Evolutionary conservation across 2,888 invertebrate genomes (phyloP).

Genomic region (Strigamia maritima): DNA sequence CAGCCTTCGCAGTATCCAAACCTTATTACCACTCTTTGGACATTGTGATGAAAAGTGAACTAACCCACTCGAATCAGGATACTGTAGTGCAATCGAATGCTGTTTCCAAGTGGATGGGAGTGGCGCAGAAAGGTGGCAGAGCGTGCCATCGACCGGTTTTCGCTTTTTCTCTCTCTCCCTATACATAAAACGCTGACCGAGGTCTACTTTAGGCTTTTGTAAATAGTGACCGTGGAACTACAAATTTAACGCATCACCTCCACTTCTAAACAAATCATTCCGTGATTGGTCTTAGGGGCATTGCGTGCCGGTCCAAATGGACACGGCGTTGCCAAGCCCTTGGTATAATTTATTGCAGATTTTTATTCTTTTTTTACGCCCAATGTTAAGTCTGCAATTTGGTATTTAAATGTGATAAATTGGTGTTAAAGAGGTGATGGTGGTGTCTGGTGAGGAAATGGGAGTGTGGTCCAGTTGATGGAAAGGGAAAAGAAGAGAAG

Average conservation of each 20-base stretch:
- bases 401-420: too few relatives aligned
- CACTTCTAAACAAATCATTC: slow-evolving; percentile 7
- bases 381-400: too few relatives aligned
- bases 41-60: slow-evolving; percentile 20
- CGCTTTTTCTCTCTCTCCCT: neutral
- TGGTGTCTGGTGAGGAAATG: too few relatives aligned
- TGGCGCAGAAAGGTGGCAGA: slow-evolving; percentile 12
- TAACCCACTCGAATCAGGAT: neutral
- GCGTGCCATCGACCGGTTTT: neutral
- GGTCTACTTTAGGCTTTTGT: slow-evolving; percentile 9
- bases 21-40: neutral
- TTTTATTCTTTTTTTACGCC: neutral
- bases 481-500: too few relatives aligned
- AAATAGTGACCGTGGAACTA: slow-evolving; percentile 11
- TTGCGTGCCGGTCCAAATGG: neutral
- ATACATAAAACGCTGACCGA: slow-evolving; percentile 10
- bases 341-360: neutral
- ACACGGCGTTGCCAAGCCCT: neutral
- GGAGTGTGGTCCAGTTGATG: too few relatives aligned
- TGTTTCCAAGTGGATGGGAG: slow-evolving; percentile 19
- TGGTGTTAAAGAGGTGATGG: too few relatives aligned
- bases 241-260: slow-evolving; percentile 7
- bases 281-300: neutral
- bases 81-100: slow-evolving; percentile 6
- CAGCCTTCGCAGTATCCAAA: neutral